Percentiles rank a stretch among this genome's conserved stretches.
These are phyloP conservation scores for Podilymbus podiceps DNA, from an alignment of 2,113 vertebrate species.

Conservation along the genomic window DNA sequence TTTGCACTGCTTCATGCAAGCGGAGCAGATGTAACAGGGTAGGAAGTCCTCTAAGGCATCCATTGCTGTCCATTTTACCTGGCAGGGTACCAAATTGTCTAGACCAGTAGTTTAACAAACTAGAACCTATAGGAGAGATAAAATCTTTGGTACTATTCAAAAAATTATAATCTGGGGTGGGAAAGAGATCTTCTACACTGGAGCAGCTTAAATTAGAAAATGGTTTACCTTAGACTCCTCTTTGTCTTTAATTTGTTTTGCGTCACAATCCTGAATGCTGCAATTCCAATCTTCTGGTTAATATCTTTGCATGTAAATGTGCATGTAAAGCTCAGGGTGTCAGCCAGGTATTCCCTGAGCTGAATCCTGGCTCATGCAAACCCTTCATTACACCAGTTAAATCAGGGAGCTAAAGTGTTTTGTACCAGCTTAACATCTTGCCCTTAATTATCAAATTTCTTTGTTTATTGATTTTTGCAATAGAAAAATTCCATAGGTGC, in stretches of 20 bases:
- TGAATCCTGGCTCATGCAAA: neutral
- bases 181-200: neutral
- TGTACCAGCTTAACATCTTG: neutral
- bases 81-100: neutral
- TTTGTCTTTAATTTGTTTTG: neutral
- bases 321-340: neutral
- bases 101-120: neutral
- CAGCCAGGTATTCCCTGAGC: neutral
- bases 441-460: neutral
- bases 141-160: neutral
- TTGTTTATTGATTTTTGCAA: neutral
- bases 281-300: neutral
- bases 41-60: neutral
- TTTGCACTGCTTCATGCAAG: neutral
- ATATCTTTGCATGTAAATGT: neutral
- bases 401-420: neutral
- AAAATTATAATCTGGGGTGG: rapidly evolving
- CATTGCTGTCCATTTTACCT: neutral
- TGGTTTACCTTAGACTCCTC: neutral
- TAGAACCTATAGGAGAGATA: neutral
- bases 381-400: neutral
- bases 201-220: neutral
- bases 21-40: neutral
- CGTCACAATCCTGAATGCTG: neutral
- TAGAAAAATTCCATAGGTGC: neutral